Conservation (phyloP, 2,113 vertebrate species). For the Indri indri region DNA sequence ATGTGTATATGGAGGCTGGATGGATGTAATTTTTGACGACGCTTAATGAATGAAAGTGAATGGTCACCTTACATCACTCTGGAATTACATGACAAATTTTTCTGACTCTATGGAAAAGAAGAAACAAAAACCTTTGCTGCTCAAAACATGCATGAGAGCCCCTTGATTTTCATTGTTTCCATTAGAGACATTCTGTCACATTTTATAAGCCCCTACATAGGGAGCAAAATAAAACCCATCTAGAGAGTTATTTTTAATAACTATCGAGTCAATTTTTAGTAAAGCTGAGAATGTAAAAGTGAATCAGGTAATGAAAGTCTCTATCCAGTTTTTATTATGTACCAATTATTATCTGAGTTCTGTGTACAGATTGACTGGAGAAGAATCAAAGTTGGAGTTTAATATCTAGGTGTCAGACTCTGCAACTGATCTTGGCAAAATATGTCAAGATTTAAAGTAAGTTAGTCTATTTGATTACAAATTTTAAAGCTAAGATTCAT, state of each 20-base stretch:
- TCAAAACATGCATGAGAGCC: neutral
- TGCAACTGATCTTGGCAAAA: neutral
- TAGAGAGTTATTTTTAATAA: neutral
- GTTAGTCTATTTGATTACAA: neutral
- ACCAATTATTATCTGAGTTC: neutral
- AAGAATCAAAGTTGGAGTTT: neutral
- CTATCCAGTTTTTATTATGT: neutral
- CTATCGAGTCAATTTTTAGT: neutral
- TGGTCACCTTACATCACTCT: neutral
- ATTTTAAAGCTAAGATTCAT: neutral
- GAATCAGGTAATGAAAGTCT: neutral
- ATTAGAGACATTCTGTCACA: neutral
- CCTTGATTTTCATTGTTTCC: neutral
- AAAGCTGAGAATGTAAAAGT: neutral
- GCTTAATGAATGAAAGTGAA: neutral
- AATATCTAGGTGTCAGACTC: neutral
- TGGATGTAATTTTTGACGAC: neutral
- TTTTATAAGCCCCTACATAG: neutral
- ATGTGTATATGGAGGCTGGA: fast-evolving
- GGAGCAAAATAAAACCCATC: neutral
- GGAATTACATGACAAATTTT: neutral
- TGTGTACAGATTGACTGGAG: neutral
- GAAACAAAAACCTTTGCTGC: neutral
- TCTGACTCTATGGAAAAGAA: neutral
- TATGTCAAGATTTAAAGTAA: neutral